phyloP scores from a whole-genome alignment of 2,797 vertebrate genomes.

The Sciurus carolinensis region DNA sequence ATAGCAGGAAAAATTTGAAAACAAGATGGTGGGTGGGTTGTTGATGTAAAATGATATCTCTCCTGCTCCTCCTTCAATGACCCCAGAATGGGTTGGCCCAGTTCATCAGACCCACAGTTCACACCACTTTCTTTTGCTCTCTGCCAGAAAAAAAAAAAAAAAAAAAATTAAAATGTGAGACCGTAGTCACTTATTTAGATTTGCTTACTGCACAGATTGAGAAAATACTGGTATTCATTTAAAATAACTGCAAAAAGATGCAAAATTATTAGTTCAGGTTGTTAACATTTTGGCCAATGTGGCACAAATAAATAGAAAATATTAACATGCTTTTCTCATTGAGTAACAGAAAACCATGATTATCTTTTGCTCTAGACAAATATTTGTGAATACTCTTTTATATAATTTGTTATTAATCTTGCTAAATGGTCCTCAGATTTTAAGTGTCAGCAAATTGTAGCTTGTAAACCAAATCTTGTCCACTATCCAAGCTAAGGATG shows the following conservation, averaged over 20 bases:
- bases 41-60: slow-evolving; percentile 58
- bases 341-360: not conserved
- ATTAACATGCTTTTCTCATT: not conserved
- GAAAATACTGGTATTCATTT: not conserved
- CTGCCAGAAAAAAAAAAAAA: slow-evolving; percentile 70
- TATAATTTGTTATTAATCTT: too few relatives aligned
- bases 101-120: slow-evolving; percentile 75
- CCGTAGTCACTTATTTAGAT: slow-evolving; percentile 72
- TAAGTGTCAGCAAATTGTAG: not conserved
- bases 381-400: not conserved
- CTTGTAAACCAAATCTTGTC: not conserved
- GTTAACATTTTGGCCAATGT: slow-evolving; percentile 62
- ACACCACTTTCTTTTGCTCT: slow-evolving; percentile 76
- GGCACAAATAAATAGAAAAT: not conserved
- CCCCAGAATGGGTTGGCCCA: slow-evolving; percentile 58
- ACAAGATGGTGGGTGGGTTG: slow-evolving; percentile 21
- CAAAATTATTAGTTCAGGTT: slow-evolving; percentile 65
- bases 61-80: slow-evolving; percentile 67
- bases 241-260: not conserved
- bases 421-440: not conserved
- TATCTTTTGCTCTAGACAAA: not conserved
- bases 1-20: slow-evolving; percentile 39
- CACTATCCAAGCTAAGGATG: not conserved
- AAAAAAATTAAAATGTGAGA: slow-evolving; percentile 73
- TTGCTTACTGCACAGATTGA: slow-evolving; percentile 68